Conservation (phyloP, 2,888 invertebrate species). For the Phengaris alcon region DNA sequence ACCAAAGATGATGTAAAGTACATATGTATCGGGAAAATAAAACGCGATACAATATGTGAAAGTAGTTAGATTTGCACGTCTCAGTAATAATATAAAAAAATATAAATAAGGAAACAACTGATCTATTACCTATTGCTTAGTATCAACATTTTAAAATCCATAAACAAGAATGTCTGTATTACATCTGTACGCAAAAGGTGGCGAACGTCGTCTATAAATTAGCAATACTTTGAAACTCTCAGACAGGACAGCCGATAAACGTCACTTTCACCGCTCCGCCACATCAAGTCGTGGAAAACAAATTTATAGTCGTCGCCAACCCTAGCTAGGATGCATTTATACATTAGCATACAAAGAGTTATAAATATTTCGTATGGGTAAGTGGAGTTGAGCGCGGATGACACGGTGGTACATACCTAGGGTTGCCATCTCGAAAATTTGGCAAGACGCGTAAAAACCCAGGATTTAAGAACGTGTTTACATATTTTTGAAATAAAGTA, state of each 20-base stretch:
- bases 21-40: no score
- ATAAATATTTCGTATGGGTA: constrained; percentile 73
- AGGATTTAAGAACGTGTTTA: no score
- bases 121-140: not conserved
- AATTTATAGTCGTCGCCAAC: constrained; percentile 23
- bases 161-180: constrained; percentile 12
- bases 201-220: constrained; percentile 22
- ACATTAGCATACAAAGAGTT: constrained; percentile 78
- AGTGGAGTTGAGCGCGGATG: constrained; percentile 61
- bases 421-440: not conserved
- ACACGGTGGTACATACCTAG: constrained; percentile 60
- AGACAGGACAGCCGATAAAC: constrained; percentile 20
- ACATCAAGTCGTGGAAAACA: constrained; percentile 11
- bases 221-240: constrained; percentile 4
- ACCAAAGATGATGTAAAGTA: no score
- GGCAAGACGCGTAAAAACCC: no score
- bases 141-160: not conserved
- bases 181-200: constrained; percentile 6
- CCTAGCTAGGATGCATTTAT: constrained; percentile 54
- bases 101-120: not conserved
- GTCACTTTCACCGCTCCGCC: constrained; percentile 22
- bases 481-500: no score
- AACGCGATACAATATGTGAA: no score
- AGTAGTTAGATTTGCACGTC: no score
- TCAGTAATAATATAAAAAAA: not conserved